Evolutionary conservation across 2,113 vertebrate species (phyloP).

Genomic region (Trichechus manatus): DNA sequence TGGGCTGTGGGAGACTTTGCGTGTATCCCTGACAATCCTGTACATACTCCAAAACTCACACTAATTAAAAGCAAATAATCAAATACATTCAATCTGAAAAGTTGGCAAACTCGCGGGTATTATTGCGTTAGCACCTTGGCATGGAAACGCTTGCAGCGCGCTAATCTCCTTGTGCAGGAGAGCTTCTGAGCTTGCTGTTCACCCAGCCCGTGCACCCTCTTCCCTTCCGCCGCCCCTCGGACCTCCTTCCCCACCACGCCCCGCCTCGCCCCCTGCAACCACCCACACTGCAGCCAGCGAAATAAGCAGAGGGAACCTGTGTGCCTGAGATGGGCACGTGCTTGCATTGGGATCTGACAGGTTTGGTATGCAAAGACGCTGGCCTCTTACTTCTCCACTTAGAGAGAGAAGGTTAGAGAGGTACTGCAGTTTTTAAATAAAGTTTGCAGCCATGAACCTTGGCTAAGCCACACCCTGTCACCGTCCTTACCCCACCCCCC

Average conservation of each 20-base stretch:
- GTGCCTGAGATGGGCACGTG: not conserved
- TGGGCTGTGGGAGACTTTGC: slow-evolving; percentile 87
- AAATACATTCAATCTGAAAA: slow-evolving; percentile 93
- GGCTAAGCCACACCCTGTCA: not conserved
- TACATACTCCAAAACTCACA: slow-evolving; percentile 93
- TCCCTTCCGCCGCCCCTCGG: not conserved
- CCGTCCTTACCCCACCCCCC: not conserved
- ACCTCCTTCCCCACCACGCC: slow-evolving; percentile 42
- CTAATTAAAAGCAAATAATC: slow-evolving; percentile 94
- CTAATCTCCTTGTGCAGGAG: slow-evolving; percentile 92
- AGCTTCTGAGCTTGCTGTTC: slow-evolving; percentile 87
- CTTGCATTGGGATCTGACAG: slow-evolving; percentile 35
- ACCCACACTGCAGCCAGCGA: slow-evolving; percentile 66
- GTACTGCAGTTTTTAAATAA: slow-evolving; percentile 67
- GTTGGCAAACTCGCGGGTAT: slow-evolving; percentile 91
- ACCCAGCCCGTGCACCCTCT: slow-evolving; percentile 72
- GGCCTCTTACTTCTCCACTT: slow-evolving; percentile 25
- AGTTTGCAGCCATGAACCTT: not conserved
- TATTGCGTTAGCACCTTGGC: slow-evolving; percentile 93
- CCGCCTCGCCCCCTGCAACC: not conserved
- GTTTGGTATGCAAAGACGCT: not conserved
- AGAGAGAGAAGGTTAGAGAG: not conserved
- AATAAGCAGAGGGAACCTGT: slow-evolving; percentile 36
- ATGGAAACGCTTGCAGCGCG: slow-evolving; percentile 88
- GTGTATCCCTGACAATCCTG: slow-evolving; percentile 91